phyloP scores from a whole-genome alignment of 2,888 invertebrate species.

The Limenitis camilla region DNA sequence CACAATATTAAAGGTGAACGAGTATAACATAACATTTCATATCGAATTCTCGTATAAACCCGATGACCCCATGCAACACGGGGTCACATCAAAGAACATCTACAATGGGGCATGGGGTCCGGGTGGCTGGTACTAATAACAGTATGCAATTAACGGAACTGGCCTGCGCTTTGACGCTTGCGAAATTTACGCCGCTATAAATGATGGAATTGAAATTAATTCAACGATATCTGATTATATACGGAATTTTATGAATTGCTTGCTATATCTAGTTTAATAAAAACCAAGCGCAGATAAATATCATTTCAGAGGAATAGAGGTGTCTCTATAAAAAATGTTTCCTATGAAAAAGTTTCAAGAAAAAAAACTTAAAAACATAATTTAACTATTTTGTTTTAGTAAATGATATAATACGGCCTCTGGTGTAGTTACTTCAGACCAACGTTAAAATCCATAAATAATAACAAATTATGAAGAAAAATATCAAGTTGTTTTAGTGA shows the following conservation, averaged over 20 bases:
- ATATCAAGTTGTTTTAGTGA: too few relatives aligned
- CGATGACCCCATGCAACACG: slow-evolving; percentile 21
- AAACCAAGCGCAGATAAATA: too few relatives aligned
- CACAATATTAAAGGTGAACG: too few relatives aligned
- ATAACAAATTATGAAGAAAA: too few relatives aligned
- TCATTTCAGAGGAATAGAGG: too few relatives aligned
- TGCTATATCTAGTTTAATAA: background rate
- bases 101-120: slow-evolving; percentile 20
- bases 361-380: too few relatives aligned
- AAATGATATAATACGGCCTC: too few relatives aligned
- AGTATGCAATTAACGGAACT: slow-evolving; percentile 28
- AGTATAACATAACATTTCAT: background rate
- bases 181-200: slow-evolving; percentile 25
- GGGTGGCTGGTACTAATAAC: slow-evolving; percentile 26
- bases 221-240: background rate
- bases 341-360: too few relatives aligned
- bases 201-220: slow-evolving; percentile 17
- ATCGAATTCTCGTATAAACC: slow-evolving; percentile 18
- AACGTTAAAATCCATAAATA: too few relatives aligned
- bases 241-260: background rate
- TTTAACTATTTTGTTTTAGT: too few relatives aligned
- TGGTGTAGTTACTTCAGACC: too few relatives aligned
- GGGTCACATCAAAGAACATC: slow-evolving; percentile 23
- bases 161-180: slow-evolving; percentile 22
- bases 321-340: too few relatives aligned